Conservation (phyloP, 2,888 invertebrate species). For the Thymelicus acteon region DNA sequence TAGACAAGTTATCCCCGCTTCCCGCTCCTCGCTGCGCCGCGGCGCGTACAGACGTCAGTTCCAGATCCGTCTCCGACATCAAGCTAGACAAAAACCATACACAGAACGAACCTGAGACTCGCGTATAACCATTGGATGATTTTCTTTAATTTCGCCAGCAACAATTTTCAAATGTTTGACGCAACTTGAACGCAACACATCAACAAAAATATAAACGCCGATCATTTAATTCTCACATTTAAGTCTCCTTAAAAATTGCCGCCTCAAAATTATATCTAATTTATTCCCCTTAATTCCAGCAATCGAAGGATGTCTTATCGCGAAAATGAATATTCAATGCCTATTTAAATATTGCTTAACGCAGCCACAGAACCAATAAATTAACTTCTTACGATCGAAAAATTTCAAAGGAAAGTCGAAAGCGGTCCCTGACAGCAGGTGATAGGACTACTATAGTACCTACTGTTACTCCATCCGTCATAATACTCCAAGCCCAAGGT, state of each 20-base stretch:
- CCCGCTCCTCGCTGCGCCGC: too few species aligned
- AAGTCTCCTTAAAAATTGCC: constrained; percentile 22
- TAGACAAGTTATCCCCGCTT: too few species aligned
- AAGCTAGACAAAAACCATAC: too few species aligned
- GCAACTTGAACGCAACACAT: background rate
- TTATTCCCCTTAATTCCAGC: constrained; percentile 34
- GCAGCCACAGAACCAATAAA: constrained; percentile 25
- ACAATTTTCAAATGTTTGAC: too few species aligned
- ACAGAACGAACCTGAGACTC: too few species aligned
- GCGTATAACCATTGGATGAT: too few species aligned
- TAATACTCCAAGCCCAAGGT: background rate
- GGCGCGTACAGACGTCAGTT: too few species aligned
- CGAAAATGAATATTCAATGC: constrained; percentile 34
- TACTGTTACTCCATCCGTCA: constrained; percentile 10
- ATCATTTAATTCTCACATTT: background rate
- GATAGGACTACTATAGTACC: background rate
- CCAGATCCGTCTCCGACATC: too few species aligned
- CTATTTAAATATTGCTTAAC: constrained; percentile 33
- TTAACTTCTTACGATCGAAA: constrained; percentile 30
- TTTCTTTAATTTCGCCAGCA: too few species aligned
- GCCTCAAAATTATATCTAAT: constrained; percentile 26
- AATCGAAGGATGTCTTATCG: constrained; percentile 27
- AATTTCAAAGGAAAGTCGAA: constrained; percentile 8
- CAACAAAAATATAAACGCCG: background rate
- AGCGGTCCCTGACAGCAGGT: background rate